phyloP scores from a whole-genome alignment of 1,140 invertebrate species.

The Heterodera carotae region DNA sequence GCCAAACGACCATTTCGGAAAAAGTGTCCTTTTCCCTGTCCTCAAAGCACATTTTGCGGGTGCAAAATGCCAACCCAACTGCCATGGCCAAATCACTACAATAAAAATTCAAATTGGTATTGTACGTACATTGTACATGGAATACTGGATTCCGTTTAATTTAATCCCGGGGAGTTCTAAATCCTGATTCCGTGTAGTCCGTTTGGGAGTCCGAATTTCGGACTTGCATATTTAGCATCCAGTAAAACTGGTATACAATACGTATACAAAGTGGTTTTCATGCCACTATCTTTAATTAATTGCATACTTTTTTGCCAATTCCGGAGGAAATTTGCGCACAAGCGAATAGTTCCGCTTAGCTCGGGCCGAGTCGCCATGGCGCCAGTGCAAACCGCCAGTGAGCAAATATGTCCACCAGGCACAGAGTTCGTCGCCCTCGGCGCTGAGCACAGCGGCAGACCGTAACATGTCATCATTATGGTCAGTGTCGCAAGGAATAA shows the following conservation, averaged over 20 bases:
- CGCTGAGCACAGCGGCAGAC: background rate
- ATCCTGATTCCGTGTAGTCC: no score
- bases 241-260: no score
- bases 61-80: constrained; percentile 60
- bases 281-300: no score
- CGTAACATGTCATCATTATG: constrained; percentile 26
- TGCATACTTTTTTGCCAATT: constrained; percentile 53
- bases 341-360: constrained; percentile 62
- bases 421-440: constrained; percentile 58
- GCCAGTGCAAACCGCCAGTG: constrained; percentile 64
- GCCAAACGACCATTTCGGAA: constrained; percentile 53
- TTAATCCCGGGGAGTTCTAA: no score
- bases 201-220: no score
- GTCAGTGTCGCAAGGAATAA: constrained; percentile 39
- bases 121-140: no score
- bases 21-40: constrained; percentile 56
- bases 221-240: no score
- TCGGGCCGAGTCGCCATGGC: constrained; percentile 40
- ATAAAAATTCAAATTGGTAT: background rate
- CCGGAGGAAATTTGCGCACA: constrained; percentile 55
- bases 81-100: constrained; percentile 59
- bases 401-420: constrained; percentile 65
- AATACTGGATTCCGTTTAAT: no score
- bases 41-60: constrained; percentile 61
- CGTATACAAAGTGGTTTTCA: no score